phyloP scores from a whole-genome alignment of 2,888 invertebrate genomes.

The Himalopsyche kuldschensis region DNA sequence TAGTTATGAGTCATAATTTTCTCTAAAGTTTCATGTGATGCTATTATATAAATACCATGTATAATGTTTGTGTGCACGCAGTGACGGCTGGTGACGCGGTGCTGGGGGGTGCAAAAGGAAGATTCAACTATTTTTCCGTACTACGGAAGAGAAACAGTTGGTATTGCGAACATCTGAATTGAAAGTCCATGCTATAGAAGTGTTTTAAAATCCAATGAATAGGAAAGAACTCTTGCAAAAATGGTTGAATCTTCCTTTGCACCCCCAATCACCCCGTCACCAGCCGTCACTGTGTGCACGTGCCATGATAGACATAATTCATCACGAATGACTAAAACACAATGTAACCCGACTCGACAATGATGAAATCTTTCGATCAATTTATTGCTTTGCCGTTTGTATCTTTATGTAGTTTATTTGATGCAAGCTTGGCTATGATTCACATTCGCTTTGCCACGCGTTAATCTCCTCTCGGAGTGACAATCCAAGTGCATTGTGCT shows the following conservation, averaged over 20 bases:
- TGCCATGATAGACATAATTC: neutral
- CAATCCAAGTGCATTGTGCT: too few relatives aligned
- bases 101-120: too few relatives aligned
- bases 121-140: too few relatives aligned
- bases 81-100: too few relatives aligned
- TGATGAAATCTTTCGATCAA: neutral
- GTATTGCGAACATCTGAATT: too few relatives aligned
- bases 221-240: too few relatives aligned
- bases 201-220: too few relatives aligned
- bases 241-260: too few relatives aligned
- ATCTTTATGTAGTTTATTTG: neutral
- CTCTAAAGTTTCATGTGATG: neutral
- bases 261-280: too few relatives aligned
- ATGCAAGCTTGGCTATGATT: neutral
- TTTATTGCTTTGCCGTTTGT: neutral
- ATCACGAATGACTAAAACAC: neutral
- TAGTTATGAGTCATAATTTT: neutral
- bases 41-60: neutral
- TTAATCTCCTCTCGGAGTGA: neutral
- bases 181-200: too few relatives aligned
- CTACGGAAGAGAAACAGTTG: too few relatives aligned
- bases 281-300: too few relatives aligned
- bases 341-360: neutral
- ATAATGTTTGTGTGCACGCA: neutral
- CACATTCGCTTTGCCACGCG: neutral